Percentiles rank a stretch among this genome's conserved stretches.
Evolutionary conservation across 1,140 invertebrate species (phyloP).

Genomic region (Trichoplusia ni): DNA sequence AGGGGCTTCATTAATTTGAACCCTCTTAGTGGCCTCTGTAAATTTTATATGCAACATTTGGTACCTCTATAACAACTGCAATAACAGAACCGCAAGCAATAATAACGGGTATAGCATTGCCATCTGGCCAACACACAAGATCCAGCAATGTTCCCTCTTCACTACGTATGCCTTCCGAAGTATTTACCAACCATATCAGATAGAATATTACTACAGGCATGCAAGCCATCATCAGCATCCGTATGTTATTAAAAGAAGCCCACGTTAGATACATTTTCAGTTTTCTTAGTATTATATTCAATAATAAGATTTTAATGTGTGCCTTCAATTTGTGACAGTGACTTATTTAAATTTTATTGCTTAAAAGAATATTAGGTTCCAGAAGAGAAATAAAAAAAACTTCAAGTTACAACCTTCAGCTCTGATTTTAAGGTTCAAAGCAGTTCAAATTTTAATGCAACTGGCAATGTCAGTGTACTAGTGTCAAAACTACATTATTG

Average conservation of each 20-base stretch:
- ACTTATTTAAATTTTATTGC: too few relatives aligned
- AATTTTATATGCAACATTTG: not conserved
- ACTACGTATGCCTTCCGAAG: slow-evolving; percentile 70
- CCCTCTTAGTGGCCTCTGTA: too few relatives aligned
- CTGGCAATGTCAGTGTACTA: not conserved
- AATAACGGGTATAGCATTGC: slow-evolving; percentile 56
- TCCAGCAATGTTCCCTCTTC: slow-evolving; percentile 69
- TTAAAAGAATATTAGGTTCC: too few relatives aligned
- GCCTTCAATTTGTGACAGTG: too few relatives aligned
- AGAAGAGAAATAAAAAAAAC: too few relatives aligned
- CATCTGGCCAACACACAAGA: slow-evolving; percentile 56
- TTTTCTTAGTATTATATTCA: too few relatives aligned
- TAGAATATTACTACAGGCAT: slow-evolving; percentile 75
- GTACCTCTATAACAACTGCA: slow-evolving; percentile 62
- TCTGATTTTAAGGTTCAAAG: not conserved
- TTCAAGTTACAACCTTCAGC: too few relatives aligned
- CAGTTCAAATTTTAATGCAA: not conserved
- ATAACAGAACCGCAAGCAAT: slow-evolving; percentile 49
- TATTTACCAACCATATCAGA: slow-evolving; percentile 73
- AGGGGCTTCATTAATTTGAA: too few relatives aligned
- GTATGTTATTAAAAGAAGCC: slow-evolving; percentile 72
- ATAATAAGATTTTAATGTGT: too few relatives aligned
- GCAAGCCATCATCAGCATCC: slow-evolving; percentile 72
- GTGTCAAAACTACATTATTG: not conserved
- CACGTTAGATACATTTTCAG: slow-evolving; percentile 65